Conservation (phyloP, 1,140 invertebrate species). For the Bilobella aurantiaca region DNA sequence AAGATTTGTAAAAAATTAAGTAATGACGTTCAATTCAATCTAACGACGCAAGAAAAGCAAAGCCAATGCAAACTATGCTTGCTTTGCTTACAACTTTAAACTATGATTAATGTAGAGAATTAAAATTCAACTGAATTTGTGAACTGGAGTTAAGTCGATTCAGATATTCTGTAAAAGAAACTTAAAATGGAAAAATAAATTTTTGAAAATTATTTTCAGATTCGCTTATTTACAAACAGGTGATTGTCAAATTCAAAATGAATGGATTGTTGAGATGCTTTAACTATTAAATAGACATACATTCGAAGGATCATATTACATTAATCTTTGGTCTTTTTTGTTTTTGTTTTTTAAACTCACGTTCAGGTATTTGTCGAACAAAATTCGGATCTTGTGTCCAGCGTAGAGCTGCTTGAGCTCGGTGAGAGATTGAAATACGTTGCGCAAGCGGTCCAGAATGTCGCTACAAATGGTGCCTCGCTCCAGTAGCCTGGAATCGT, state of each 20-base stretch:
- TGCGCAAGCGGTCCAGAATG: not conserved
- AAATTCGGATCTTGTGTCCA: constrained; percentile 15
- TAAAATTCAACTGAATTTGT: no score
- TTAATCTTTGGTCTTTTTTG: no score
- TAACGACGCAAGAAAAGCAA: no score
- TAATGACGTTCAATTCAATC: not conserved
- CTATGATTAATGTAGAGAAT: not conserved
- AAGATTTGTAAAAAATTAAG: constrained; percentile 6
- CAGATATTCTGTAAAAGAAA: no score
- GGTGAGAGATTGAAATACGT: constrained; percentile 4
- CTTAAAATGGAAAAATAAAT: no score
- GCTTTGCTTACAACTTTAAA: not conserved
- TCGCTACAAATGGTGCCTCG: not conserved
- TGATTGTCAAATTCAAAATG: no score
- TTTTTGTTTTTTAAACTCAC: not conserved
- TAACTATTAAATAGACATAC: no score
- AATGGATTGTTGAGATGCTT: no score
- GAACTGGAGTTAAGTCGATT: no score
- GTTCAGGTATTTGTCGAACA: constrained; percentile 17
- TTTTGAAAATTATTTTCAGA: no score
- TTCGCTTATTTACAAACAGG: no score
- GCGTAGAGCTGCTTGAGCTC: constrained; percentile 20
- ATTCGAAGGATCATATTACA: no score
- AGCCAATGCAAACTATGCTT: not conserved
- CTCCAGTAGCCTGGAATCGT: not conserved